A percentile compares a stretch with the other conserved stretches of the same genome.
phyloP scores from a whole-genome alignment of 2,888 invertebrate species.

The Coelogynopora nodosa region DNA sequence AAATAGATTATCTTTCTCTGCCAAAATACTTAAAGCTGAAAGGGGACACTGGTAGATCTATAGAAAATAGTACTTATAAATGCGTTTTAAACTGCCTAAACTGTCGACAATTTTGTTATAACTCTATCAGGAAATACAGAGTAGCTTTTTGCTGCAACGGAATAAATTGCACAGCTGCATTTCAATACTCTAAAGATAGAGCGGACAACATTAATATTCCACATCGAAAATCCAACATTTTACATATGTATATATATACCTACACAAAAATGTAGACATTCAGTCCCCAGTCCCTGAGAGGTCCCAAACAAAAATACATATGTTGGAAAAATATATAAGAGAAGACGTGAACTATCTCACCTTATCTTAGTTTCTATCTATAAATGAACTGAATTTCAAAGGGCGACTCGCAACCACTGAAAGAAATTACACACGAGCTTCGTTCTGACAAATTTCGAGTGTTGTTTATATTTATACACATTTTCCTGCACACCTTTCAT shows the following conservation, averaged over 20 bases:
- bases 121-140: too few relatives aligned
- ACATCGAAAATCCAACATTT: neutral
- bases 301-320: too few relatives aligned
- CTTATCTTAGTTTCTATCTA: neutral
- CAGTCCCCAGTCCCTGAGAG: neutral
- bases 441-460: slow-evolving; percentile 1
- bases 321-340: neutral
- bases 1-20: neutral
- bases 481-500: too few relatives aligned
- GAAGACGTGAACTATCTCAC: neutral
- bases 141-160: neutral
- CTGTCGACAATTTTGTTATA: too few relatives aligned
- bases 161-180: neutral
- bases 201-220: neutral
- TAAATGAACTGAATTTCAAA: neutral
- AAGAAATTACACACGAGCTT: neutral
- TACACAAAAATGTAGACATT: neutral
- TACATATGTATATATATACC: neutral
- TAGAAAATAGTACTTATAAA: too few relatives aligned
- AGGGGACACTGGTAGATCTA: too few relatives aligned
- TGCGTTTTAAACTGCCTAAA: too few relatives aligned
- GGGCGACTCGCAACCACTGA: neutral
- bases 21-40: too few relatives aligned
- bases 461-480: slow-evolving; percentile 1
- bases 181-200: neutral